Evolutionary conservation across 2,113 vertebrate species (phyloP), one percentile per base, ranked within the genome.

Genomic region (Callipepla squamata): DNA sequence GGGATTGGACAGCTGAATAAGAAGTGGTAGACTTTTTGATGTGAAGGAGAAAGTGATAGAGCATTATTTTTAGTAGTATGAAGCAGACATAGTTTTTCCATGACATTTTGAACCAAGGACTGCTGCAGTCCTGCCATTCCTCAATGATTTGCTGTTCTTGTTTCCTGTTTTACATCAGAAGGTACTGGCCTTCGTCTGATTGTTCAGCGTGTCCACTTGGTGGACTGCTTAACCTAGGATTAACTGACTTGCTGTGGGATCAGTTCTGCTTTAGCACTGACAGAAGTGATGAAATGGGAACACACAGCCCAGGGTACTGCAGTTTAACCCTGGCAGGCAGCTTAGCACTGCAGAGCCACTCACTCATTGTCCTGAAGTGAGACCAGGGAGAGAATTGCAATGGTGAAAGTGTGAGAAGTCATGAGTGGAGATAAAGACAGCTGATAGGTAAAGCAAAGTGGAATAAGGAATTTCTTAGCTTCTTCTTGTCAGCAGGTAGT

Each of bases 71-170:
- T 87, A 80, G 90, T 42, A 55, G 45, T 28, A 30, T 74, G 83
- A 89, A 89, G 42, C 19, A 11, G 72, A 63, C 53, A 53, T 90
- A 57, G 72, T 85, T 13, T 91, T 92, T 89, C 93, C 74, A 58
- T 87, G 87, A 72, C 21, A 40, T 48, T 68, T 11, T 65, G 81
- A 89, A 65, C 73, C 13, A 26, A 81, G 77, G 50, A 50, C 44
- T 87, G 44, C 58, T 80, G 90, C 78, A 48, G 53, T 91, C 78
- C 48, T 94, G 70, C 67, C 87, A 75, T 96, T 93, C 87, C 89
- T 89, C 82, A 42, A 6, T 73, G 87, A 91, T 94, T 94, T 94
- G 81, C 89, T 95, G 78, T 85, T 92, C 77, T 79, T 91, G 66
- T 23, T 93, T 84, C 89, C 77, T 81, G 42, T 78, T 86, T 38